Percentiles rank a stretch among this genome's conserved stretches.
phyloP scores from a whole-genome alignment of 1,140 invertebrate species.

The Neodiprion fabricii region DNA sequence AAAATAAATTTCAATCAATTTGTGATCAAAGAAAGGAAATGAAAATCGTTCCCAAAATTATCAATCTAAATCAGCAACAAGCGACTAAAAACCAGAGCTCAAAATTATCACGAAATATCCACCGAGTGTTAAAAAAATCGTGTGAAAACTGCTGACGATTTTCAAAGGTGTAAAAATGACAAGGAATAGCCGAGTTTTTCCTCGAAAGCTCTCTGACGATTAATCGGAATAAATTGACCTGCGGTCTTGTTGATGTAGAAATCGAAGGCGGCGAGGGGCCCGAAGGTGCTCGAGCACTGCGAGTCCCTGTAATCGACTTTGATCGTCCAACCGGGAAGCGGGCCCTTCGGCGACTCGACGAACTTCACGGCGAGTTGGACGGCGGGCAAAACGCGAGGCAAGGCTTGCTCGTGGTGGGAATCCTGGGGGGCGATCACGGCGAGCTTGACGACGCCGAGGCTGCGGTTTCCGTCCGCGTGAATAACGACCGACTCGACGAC shows the following conservation, averaged over 20 bases:
- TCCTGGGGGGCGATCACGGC: conserved; percentile 74
- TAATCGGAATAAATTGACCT: conserved; percentile 60
- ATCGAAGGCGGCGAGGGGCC: conserved; percentile 80
- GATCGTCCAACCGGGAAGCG: conserved; percentile 72
- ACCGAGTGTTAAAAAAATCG: too few relatives aligned
- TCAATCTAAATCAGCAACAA: too few relatives aligned
- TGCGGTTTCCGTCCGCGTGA: conserved; percentile 43
- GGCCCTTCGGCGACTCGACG: conserved; percentile 65
- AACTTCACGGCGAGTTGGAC: conserved; percentile 74
- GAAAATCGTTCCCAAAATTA: too few relatives aligned
- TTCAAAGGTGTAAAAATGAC: too few relatives aligned
- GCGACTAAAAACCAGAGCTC: too few relatives aligned
- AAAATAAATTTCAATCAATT: too few relatives aligned
- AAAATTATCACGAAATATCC: too few relatives aligned
- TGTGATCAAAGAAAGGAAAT: too few relatives aligned
- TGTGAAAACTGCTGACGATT: too few relatives aligned
- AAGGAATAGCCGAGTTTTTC: too few relatives aligned
- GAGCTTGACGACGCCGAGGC: conserved; percentile 61
- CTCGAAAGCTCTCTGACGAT: neutral
- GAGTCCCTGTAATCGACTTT: conserved; percentile 75
- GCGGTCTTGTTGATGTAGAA: conserved; percentile 73
- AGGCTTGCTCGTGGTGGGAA: conserved; percentile 68
- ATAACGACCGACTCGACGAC: conserved; percentile 54
- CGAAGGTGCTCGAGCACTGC: conserved; percentile 79
- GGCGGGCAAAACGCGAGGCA: conserved; percentile 76